Conservation (phyloP, 2,113 vertebrate species). For the Dolichallabes microphthalmus region DNA sequence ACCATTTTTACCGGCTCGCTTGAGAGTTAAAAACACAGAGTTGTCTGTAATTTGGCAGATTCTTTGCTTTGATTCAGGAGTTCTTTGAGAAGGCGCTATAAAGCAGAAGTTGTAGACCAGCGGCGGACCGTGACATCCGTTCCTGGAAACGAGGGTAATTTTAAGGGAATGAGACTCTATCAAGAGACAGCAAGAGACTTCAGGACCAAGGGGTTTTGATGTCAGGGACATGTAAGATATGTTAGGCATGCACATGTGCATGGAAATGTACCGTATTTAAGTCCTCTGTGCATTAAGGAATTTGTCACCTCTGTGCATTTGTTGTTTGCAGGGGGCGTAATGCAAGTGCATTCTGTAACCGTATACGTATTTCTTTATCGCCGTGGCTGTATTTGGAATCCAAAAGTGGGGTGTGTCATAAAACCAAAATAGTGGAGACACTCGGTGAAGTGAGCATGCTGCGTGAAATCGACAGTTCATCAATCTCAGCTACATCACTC, state of each 20-base stretch:
- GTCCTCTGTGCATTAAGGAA: background rate
- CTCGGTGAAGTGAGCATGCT: background rate
- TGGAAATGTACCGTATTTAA: background rate
- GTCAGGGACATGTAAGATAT: background rate
- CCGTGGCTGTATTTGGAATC: background rate
- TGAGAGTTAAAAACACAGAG: background rate
- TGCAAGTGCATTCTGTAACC: background rate
- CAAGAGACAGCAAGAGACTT: background rate
- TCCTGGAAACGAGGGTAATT: slow-evolving; percentile 4
- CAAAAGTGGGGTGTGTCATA: background rate
- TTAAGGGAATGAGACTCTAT: background rate
- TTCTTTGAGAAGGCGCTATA: background rate
- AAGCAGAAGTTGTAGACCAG: background rate
- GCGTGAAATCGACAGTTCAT: background rate
- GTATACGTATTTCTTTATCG: background rate
- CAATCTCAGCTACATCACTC: background rate
- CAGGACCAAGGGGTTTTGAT: background rate
- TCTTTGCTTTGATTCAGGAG: slow-evolving; percentile 3
- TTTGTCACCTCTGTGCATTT: slow-evolving; percentile 5
- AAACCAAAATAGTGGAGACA: background rate
- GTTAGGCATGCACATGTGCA: background rate
- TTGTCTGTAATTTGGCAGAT: slow-evolving; percentile 9
- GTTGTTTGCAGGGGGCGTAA: background rate
- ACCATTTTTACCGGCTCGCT: slow-evolving; percentile 2
- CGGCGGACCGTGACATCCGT: background rate